Evolutionary conservation across 2,888 invertebrate species (phyloP).

Genomic region (Ornithoptera alexandrae): DNA sequence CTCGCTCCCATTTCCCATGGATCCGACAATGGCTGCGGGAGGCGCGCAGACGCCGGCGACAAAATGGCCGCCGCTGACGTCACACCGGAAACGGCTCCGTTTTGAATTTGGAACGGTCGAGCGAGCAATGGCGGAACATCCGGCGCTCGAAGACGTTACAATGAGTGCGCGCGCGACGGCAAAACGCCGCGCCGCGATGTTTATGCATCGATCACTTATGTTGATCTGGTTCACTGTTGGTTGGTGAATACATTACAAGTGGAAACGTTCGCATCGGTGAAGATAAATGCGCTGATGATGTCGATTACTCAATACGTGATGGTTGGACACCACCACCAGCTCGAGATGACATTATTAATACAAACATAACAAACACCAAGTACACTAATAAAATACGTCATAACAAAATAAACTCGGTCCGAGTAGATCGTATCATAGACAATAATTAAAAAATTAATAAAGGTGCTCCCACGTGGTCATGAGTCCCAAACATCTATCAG

Average conservation of each 20-base stretch:
- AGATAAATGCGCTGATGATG: too few relatives aligned
- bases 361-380: too few relatives aligned
- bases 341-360: too few relatives aligned
- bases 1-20: conserved; percentile 64
- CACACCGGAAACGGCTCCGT: conserved; percentile 78
- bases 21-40: conserved; percentile 45
- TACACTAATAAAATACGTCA: too few relatives aligned
- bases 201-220: conserved; percentile 27
- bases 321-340: too few relatives aligned
- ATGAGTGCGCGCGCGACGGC: conserved; percentile 63
- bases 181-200: conserved; percentile 32
- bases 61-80: conserved; percentile 61
- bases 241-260: not conserved
- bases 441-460: too few relatives aligned
- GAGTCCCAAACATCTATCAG: too few relatives aligned
- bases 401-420: too few relatives aligned
- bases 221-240: conserved; percentile 26
- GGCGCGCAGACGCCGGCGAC: conserved; percentile 60
- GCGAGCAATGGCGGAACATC: conserved; percentile 75
- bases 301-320: too few relatives aligned
- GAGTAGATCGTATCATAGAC: too few relatives aligned
- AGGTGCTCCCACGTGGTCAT: too few relatives aligned
- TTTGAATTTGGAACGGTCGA: conserved; percentile 79
- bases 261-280: too few relatives aligned
- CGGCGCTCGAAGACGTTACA: conserved; percentile 76